A percentile compares a stretch with the other conserved stretches of the same genome.
Evolutionary conservation across 2,888 invertebrate genomes (phyloP).

Genomic region (Pachliopta kotzebuea): DNA sequence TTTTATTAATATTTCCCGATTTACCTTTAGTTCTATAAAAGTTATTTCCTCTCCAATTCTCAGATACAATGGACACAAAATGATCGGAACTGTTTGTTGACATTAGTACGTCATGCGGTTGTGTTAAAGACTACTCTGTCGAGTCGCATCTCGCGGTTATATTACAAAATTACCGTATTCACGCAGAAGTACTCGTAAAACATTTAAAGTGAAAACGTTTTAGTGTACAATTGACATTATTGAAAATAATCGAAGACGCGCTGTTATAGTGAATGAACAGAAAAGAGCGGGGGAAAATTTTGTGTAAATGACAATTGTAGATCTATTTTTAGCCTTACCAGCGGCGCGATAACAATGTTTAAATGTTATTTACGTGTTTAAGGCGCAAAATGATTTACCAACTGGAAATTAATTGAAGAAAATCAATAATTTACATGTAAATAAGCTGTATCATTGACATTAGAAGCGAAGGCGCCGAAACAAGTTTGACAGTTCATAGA

Average conservation of each 20-base stretch:
- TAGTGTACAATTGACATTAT: slow-evolving; percentile 45
- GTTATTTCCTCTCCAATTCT: slow-evolving; percentile 14
- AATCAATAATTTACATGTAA: slow-evolving; percentile 15
- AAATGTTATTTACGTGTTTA: slow-evolving; percentile 39
- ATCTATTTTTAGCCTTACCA: slow-evolving; percentile 71
- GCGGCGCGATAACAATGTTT: slow-evolving; percentile 57
- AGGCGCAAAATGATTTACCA: slow-evolving; percentile 8
- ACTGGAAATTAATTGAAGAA: slow-evolving; percentile 13
- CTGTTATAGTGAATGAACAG: slow-evolving; percentile 53
- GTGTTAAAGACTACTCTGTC: slow-evolving; percentile 62
- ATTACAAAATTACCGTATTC: slow-evolving; percentile 47
- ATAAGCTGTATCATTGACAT: slow-evolving; percentile 37
- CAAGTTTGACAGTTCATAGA: slow-evolving; percentile 73
- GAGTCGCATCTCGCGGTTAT: slow-evolving; percentile 56
- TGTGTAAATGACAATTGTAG: slow-evolving; percentile 63
- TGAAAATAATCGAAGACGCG: slow-evolving; percentile 39
- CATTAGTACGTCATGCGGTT: slow-evolving; percentile 60
- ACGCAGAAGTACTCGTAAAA: slow-evolving; percentile 42
- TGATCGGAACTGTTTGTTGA: slow-evolving; percentile 47
- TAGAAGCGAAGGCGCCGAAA: slow-evolving; percentile 59
- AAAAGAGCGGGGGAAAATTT: slow-evolving; percentile 72
- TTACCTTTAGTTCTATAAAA: background rate
- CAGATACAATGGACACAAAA: slow-evolving; percentile 30
- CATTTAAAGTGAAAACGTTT: slow-evolving; percentile 42
- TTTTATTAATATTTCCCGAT: background rate